Evolutionary conservation across 2,797 vertebrate genomes (phyloP), one percentile per base, ranked within the genome.

Genomic region (Bradypus variegatus): DNA sequence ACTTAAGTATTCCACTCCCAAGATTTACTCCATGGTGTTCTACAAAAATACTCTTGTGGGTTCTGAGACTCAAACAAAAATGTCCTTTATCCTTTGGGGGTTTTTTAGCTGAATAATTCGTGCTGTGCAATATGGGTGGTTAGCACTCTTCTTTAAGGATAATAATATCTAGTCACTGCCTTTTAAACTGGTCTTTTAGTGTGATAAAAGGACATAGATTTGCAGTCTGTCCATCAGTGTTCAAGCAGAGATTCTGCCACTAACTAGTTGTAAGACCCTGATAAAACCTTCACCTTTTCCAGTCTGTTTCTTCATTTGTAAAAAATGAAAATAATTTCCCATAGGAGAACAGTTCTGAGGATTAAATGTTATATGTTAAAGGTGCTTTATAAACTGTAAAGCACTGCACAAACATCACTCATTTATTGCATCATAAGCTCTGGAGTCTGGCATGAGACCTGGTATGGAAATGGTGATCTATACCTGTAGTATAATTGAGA

Each of bases 41-140:
- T 50, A 9, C 81, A 79, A 73, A 83, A 89, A 65, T 55, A 83
- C 33, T 76, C 27, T 80, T 31, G 23, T 91, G 36, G 29, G 8
- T 79, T 79, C 73, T 91, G 36, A 11, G 41, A 86, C 50, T 91
- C 86, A 31, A 50, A 91, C 13, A 79, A 75, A 91, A 75, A 75
- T 89, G 41, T 8, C 73, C 58, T 87, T 25, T 67, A 65, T 78
- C 31, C 7, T 27, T 88, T 77, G 36, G 11, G 55, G 82, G 14
- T 50, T 65, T 88, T 90, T 38, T 84, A 76, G n/a, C 9, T 93
- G 60, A 94, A 69, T 80, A 90, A 90, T 6, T 92, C 27, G 5
- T 50, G 36, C 48, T 90, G 29, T 76, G 27, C 13, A 75, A 89
- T 73, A 25, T 65, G 48, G 29, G 25, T 50, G 62, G 12, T 38